Percentiles rank a stretch among this genome's conserved stretches.
Conservation (phyloP, 2,113 vertebrate genomes). For the Tamias sibiricus region DNA sequence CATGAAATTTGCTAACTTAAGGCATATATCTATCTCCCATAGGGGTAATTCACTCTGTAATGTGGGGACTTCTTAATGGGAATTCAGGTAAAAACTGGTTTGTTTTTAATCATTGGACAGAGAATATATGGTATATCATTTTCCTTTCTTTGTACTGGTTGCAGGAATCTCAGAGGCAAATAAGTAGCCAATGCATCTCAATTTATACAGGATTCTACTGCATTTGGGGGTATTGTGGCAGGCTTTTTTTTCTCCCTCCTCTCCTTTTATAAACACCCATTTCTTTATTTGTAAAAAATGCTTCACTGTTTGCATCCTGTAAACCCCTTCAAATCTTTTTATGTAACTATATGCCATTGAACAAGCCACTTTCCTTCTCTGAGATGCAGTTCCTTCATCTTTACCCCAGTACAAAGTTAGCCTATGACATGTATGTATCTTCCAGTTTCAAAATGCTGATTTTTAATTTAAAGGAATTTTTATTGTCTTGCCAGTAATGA, state of each 20-base stretch:
- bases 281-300: neutral
- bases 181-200: neutral
- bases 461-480: conserved; percentile 36
- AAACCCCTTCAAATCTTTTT: conserved; percentile 17
- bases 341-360: neutral
- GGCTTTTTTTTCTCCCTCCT: neutral
- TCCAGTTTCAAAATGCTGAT: neutral
- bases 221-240: neutral
- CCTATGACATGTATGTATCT: neutral
- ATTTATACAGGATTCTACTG: neutral
- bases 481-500: conserved; percentile 9
- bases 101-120: neutral
- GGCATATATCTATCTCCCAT: neutral
- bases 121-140: neutral
- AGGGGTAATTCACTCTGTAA: neutral
- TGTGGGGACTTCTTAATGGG: neutral
- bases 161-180: conserved; percentile 20
- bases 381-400: neutral
- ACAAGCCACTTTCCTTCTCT: neutral
- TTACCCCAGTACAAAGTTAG: conserved; percentile 43
- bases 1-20: neutral
- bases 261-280: conserved; percentile 23
- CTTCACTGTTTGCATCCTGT: neutral
- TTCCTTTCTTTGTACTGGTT: conserved; percentile 29
- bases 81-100: neutral